A percentile compares a stretch with the other conserved stretches of the same genome.
Evolutionary conservation across 2,888 invertebrate genomes (phyloP).

Genomic region (Stenodera caucasica): DNA sequence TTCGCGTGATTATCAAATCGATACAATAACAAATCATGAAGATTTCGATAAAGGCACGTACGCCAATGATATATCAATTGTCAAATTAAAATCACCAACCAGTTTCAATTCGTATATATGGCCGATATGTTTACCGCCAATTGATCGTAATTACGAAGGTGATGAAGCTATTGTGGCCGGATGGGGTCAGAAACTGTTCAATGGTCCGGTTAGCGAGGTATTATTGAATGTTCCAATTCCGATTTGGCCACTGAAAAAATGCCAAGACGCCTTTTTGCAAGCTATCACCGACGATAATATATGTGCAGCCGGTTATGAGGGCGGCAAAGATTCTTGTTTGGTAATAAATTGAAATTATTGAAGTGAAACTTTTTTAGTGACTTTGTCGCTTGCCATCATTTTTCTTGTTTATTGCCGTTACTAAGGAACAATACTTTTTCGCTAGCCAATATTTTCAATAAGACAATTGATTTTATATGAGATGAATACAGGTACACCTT

Average conservation of each 20-base stretch:
- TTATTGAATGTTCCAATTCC: constrained; percentile 79
- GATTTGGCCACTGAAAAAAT: constrained; percentile 72
- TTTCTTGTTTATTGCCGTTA: no score
- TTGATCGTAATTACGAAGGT: constrained; percentile 63
- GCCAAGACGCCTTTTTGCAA: constrained; percentile 65
- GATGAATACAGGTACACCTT: no score
- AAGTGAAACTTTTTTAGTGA: no score
- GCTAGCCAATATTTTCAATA: no score
- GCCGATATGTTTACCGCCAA: constrained; percentile 81
- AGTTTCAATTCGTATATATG: constrained; percentile 78
- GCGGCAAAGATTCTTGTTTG: constrained; percentile 82
- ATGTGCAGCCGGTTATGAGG: constrained; percentile 76
- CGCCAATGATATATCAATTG: constrained; percentile 76
- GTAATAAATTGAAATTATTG: no score
- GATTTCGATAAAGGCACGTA: constrained; percentile 69
- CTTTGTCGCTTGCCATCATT: no score
- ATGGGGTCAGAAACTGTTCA: constrained; percentile 77
- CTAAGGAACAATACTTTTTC: no score
- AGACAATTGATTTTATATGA: no score
- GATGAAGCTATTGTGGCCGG: constrained; percentile 71
- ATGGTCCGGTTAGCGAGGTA: constrained; percentile 62
- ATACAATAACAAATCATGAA: constrained; percentile 67
- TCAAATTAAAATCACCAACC: constrained; percentile 67
- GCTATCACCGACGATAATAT: constrained; percentile 68
- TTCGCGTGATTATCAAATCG: constrained; percentile 69